Base-by-base conservation (phyloP, 2,797 vertebrate genomes). In the Melanotaenia boesemani region DNA sequence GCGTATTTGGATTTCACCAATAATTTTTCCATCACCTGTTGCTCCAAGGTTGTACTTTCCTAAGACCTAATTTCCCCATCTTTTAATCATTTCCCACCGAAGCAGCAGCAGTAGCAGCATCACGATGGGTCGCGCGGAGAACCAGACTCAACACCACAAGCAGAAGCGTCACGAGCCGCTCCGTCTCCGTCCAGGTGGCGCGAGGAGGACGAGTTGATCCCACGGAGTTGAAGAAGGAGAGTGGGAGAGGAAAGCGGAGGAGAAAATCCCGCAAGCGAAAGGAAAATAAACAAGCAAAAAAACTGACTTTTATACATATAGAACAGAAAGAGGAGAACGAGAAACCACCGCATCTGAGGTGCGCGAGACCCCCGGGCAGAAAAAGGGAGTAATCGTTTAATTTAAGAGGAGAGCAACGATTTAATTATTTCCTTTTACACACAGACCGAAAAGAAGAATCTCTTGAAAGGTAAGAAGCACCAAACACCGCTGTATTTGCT, bases 251-350 rank as follows among this genome's bases (percentile, higher is more conserved):
- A 73, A 74, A 54, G 72, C 24, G 78, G 83, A 78, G 79, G 77
- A 68, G 67, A 73, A 89, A 85, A 87, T 89, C 91, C 86, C 89
- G 82, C 87, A 88, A 90, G 87, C 32, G 64, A 89, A 15, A 80
- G 26, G 30, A 13, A 64, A 56, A 76, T 58, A 82, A 32, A 64
- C 58, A 65, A 30, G 68, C 36, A 66, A 80, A 63, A 61, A 62
- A 80, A 63, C 71, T 52, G 69, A 70, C 44, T 74, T 73, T 76
- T 0, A 16, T 57, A 37, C 28, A 56, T 58, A 76, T 68, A 63
- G 61, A 76, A 54, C 41, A 4, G n/a, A 65, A 57, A 41, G 54
- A 60, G 55, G 44, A 67, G 20, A 74, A 70, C 2, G 68, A 67
- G 60, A 34, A 68, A 39, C 58, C 66, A 63, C 55, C 44, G 83